These are phyloP conservation scores for Dascillus cervinus DNA, from an alignment of 2,888 invertebrate genomes.

Conservation along the genomic window DNA sequence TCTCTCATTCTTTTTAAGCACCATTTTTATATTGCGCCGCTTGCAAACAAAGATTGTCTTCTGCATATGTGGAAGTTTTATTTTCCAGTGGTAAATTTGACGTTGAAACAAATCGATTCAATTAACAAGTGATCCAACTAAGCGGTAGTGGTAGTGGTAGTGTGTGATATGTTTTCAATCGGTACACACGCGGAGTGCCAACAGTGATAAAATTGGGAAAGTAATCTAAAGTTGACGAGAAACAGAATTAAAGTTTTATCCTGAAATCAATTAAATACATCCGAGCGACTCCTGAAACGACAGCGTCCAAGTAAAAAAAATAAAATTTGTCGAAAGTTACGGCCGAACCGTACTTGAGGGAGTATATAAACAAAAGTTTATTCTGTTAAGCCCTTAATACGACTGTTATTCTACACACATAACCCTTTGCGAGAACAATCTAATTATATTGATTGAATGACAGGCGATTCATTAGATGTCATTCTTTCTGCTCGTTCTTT, in stretches of 20 bases:
- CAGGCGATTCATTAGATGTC: conserved; percentile 45
- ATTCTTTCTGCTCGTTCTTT: conserved; percentile 26
- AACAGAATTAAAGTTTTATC: conserved; percentile 39
- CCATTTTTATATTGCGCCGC: too few species aligned
- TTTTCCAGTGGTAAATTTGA: too few species aligned
- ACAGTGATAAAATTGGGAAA: conserved; percentile 31
- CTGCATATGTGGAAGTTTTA: too few species aligned
- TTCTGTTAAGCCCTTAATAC: conserved; percentile 37
- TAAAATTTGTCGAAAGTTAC: background rate
- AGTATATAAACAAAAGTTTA: conserved; percentile 33
- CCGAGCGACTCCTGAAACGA: conserved; percentile 17
- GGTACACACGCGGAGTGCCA: too few species aligned
- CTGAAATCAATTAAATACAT: conserved; percentile 35
- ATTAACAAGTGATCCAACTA: too few species aligned
- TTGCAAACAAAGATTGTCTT: too few species aligned
- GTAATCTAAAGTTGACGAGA: conserved; percentile 39
- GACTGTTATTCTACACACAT: conserved; percentile 39
- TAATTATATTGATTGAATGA: conserved; percentile 47
- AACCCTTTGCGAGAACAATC: conserved; percentile 42
- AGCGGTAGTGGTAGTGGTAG: too few species aligned
- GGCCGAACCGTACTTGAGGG: conserved; percentile 1
- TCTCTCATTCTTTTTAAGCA: too few species aligned
- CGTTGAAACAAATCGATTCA: too few species aligned
- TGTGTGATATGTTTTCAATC: too few species aligned
- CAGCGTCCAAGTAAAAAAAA: conserved; percentile 1